Evolutionary conservation across 2,113 vertebrate species (phyloP), one percentile per base, ranked within the genome.

Genomic region (Coracopsis vasa): DNA sequence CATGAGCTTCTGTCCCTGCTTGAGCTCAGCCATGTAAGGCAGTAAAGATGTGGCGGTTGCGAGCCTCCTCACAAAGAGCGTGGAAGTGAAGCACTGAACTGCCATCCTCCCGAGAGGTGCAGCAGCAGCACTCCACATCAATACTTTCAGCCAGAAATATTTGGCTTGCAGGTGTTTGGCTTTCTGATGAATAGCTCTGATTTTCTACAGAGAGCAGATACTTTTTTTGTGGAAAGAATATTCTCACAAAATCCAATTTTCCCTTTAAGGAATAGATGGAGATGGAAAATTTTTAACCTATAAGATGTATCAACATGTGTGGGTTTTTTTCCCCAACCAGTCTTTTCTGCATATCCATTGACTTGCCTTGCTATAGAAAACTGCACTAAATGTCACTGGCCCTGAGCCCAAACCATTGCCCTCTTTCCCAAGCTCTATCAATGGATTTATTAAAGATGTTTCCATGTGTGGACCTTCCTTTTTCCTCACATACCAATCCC

Each of bases 81-180:
- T 51, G 28, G 66, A 85, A 48, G n/a, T 6, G n/a, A 83, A 82
- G 85, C 53, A 24, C 48, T 48, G 56, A 81, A 41, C 47, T 62
- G 27, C 42, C 61, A 35, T 35, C 42, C 70, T 86, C 73, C 67
- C 5, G 2, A 90, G 75, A 88, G 64, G 54, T 86, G 70, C 5
- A 10, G 80, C 61, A 78, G 39, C 60, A 53, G 44, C 66, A 51
- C 81, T 82, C 60, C 44, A 74, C 53, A 90, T 70, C 14, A 0
- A 51, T 70, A 73, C n/a, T 80, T 91, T 42, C 90, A 78, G 69
- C 64, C 83, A 95, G 83, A 92, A 97, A 84, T 86, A 86, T 89
- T 74, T 92, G 86, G 54, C 51, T 94, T 84, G 86, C 89, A 96
- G 91, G 88, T 93, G 94, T 86, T 92, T 88, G 82, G 60, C 75